Evolutionary conservation across 2,888 invertebrate species (phyloP), one percentile per base, ranked within the genome.

Genomic region (Epirrhoe tristata): DNA sequence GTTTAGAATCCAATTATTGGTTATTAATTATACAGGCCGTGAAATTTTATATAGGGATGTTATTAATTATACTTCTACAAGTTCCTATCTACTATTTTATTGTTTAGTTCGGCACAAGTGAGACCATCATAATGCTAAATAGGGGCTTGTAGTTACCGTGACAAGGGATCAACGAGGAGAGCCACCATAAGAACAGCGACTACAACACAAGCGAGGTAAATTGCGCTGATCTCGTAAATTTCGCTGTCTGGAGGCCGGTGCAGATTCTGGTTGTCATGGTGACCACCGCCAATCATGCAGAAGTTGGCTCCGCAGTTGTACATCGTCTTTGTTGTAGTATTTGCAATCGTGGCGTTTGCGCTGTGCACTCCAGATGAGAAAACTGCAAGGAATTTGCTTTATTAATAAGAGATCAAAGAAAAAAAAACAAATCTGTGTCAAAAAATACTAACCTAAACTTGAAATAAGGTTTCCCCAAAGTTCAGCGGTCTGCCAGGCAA

Each of bases 391-490:
- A 67, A 57, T 48, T 16, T 53, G 67, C 24, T 5, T 31, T 50
- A 17, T 24, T 17, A 43, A 43, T 16, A 5, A 48, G 3, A 16
- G 14, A 48, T 48, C 48, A 16, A 48, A 24, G 24, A 24, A 3
- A 24, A 24, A 2, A 48, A 6, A 16, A 5, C 14, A 5, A 5
- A 16, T 6, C 0, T 14, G 7, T 43, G n/a, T 53, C n/a, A n/a
- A 53, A 16, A 14, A 53, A 34, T n/a, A 59, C 96, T 95, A 87
- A 97, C 97, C 97, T 78, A 97, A 94, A 75, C 98, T 98, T n/a
- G 98, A 98, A 81, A 98, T 96, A 71, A 99, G 95, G 90, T 99
- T 99, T 83, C 99, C 99, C 97, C 98, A 98, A 56, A 99, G 95
- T 92, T 99, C 98, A 78, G 99, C 98, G 14, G 98, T 97, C 89